Base-by-base conservation (phyloP, 2,888 invertebrate species). In the Nasonovia ribisnigri region DNA sequence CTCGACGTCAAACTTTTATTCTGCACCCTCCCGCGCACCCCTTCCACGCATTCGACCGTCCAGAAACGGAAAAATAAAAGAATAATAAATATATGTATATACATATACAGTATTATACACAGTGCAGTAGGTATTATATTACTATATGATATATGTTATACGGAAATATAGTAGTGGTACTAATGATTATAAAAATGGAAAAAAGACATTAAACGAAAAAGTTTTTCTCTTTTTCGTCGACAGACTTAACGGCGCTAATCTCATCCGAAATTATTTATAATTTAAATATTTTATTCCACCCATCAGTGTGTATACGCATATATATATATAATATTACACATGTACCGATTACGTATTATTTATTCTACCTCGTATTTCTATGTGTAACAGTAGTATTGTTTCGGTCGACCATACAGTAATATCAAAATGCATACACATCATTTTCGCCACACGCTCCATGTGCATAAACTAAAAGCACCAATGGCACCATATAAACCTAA, bases 71-170 rank as follows among this genome's bases (percentile, higher is more conserved):
- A 60, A 36, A n/a, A 90, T 77, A 90, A 90, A 90, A 90, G 67
- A 90, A 90, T 90, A 90, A 90, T n/a, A 67, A 57, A 20, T 77
- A n/a, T 67, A n/a, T 77, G n/a, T 67, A n/a, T n/a, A 67, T 29
- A 13, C 24, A 24, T 6, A 26, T 20, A 77, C 36, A 77, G 20
- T 77, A 20, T 36, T 77, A 77, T 77, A 77, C 77, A 36, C 20
- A 36, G 77, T 36, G 20, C 36, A 77, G 77, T 77, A 77, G 77
- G 77, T 77, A 77, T 77, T 77, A 42, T 36, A 77, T 36, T 60
- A 60, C n/a, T 60, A 60, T 60, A 46, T 46, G 6, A 46, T 67
- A n/a, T 67, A 67, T 67, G 36, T 77, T 67, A 77, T 77, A 77
- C 20, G 36, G 77, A 20, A 8, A 77, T 54, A 54, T 77, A 77